These are phyloP conservation scores for Alligator sinensis DNA, from an alignment of 2,113 vertebrate species.

Conservation along the genomic window DNA sequence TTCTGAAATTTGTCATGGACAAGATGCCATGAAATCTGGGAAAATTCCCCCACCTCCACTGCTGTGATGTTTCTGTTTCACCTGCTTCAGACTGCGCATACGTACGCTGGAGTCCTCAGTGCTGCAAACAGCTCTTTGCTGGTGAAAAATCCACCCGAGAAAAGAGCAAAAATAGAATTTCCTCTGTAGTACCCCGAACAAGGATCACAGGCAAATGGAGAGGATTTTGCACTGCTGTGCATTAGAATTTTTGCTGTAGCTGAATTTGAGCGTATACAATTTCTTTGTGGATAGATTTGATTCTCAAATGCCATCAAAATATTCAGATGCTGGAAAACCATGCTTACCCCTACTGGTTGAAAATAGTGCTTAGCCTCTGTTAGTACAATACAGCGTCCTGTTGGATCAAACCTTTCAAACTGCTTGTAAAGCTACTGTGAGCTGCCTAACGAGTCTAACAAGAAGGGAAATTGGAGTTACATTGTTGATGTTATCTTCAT, in stretches of 20 bases:
- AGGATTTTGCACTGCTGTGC: background rate
- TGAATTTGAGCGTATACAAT: background rate
- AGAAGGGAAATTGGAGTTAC: constrained; percentile 74
- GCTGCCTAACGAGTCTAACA: constrained; percentile 17
- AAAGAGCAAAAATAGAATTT: background rate
- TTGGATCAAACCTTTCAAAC: constrained; percentile 78
- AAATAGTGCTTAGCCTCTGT: constrained; percentile 78
- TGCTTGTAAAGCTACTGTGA: constrained; percentile 70
- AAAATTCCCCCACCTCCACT: background rate
- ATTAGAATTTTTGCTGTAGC: background rate
- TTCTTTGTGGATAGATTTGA: background rate
- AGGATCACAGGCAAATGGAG: background rate
- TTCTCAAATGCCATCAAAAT: background rate
- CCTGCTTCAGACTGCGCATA: too few species aligned
- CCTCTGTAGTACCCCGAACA: too few species aligned
- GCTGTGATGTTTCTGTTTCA: background rate
- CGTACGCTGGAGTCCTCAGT: background rate
- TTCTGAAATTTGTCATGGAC: background rate
- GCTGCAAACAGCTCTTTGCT: background rate
- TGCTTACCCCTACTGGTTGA: background rate
- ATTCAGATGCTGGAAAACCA: background rate
- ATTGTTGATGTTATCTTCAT: constrained; percentile 80
- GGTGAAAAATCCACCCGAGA: too few species aligned
- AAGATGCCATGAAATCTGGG: background rate
- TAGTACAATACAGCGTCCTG: constrained; percentile 83